A percentile compares a stretch with the other conserved stretches of the same genome.
Evolutionary conservation across 2,113 vertebrate species (phyloP).

Genomic region (Verasper variegatus): DNA sequence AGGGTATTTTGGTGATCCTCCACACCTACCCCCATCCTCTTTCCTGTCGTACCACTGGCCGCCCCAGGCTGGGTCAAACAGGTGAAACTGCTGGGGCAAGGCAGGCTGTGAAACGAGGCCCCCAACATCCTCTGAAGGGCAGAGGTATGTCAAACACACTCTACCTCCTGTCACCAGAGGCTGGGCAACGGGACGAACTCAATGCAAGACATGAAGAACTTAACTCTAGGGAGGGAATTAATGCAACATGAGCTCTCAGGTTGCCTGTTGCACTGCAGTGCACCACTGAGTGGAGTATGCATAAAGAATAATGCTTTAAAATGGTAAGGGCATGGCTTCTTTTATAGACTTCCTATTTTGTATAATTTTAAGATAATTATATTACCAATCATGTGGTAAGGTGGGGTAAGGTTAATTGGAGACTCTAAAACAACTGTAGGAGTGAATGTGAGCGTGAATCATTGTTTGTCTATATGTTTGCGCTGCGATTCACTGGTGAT

Average conservation of each 20-base stretch:
- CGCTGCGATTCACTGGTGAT: too few species aligned
- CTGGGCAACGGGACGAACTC: not conserved
- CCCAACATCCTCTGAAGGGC: slow-evolving; percentile 28
- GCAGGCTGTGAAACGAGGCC: slow-evolving; percentile 13
- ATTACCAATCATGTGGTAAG: not conserved
- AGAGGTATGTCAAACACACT: slow-evolving; percentile 11
- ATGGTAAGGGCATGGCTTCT: not conserved
- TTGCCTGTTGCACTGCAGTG: slow-evolving; percentile 17
- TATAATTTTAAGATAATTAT: not conserved
- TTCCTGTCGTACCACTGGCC: slow-evolving; percentile 7
- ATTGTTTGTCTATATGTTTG: too few species aligned
- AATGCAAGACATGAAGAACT: not conserved
- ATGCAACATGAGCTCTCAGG: slow-evolving; percentile 35
- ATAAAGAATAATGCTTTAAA: slow-evolving; percentile 38
- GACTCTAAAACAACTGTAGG: not conserved
- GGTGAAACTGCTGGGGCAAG: slow-evolving; percentile 38
- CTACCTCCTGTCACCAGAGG: slow-evolving; percentile 10
- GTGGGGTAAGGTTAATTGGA: not conserved
- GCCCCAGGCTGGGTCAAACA: slow-evolving; percentile 47
- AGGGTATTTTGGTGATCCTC: slow-evolving; percentile 47
- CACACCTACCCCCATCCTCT: slow-evolving; percentile 13
- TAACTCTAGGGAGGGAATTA: slow-evolving; percentile 52
- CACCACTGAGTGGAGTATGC: slow-evolving; percentile 8
- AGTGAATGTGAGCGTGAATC: not conserved
- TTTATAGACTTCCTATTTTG: slow-evolving; percentile 1